Evolutionary conservation across 2,888 invertebrate genomes (phyloP).

Genomic region (Idaea straminata): DNA sequence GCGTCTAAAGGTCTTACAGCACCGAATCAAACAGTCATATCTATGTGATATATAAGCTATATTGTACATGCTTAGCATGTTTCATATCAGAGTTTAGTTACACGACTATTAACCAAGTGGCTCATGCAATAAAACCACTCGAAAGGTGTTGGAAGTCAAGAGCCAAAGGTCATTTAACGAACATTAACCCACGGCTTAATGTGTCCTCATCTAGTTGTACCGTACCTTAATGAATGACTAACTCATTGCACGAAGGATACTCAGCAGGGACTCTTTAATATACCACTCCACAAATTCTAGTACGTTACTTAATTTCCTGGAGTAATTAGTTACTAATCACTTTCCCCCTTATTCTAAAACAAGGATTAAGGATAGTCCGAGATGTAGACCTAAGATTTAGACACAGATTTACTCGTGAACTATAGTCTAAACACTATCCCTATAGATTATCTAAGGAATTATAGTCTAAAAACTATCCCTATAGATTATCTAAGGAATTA

Average conservation of each 20-base stretch:
- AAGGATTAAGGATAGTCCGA: too few relatives aligned
- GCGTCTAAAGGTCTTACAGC: too few relatives aligned
- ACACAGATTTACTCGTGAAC: too few relatives aligned
- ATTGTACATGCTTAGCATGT: not conserved
- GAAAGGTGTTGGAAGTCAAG: constrained; percentile 48
- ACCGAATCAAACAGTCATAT: not conserved
- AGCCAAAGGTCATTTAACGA: constrained; percentile 46
- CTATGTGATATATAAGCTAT: not conserved
- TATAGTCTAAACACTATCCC: too few relatives aligned
- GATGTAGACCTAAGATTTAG: too few relatives aligned
- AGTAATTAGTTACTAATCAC: not conserved
- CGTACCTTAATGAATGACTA: constrained; percentile 19
- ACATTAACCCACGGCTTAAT: constrained; percentile 23
- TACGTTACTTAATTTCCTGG: constrained; percentile 1
- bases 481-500: too few relatives aligned
- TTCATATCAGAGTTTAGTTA: not conserved
- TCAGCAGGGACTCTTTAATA: constrained; percentile 7
- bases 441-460: too few relatives aligned
- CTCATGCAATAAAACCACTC: constrained; percentile 41
- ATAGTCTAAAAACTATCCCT: too few relatives aligned
- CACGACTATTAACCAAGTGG: constrained; percentile 41
- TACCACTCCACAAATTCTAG: constrained; percentile 2
- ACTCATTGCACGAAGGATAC: constrained; percentile 13
- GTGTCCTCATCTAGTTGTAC: constrained; percentile 10
- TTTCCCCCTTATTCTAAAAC: too few relatives aligned